These are phyloP conservation scores for Brachionus paranguensis DNA, from an alignment of 1,140 invertebrate species.

Conservation along the genomic window DNA sequence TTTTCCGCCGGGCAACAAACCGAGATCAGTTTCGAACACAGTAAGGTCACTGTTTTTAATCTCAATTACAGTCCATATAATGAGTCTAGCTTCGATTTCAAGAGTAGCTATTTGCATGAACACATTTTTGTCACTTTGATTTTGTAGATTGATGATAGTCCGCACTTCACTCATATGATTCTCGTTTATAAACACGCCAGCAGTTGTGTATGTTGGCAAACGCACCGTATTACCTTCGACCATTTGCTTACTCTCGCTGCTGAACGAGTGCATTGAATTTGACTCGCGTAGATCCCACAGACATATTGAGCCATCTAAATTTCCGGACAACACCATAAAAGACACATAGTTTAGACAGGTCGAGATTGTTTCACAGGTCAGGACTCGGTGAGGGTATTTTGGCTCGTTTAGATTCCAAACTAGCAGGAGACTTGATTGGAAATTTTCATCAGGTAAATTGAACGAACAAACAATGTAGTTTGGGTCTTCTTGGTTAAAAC, in stretches of 20 bases:
- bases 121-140: constrained; percentile 19
- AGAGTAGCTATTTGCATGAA: constrained; percentile 28
- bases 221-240: not conserved
- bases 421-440: not conserved
- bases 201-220: constrained; percentile 20
- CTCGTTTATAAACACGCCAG: constrained; percentile 9
- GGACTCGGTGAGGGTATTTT: not conserved
- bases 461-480: constrained; percentile 14
- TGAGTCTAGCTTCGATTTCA: constrained; percentile 13
- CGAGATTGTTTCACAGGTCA: constrained; percentile 4
- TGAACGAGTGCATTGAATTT: not conserved
- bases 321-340: constrained; percentile 17
- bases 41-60: constrained; percentile 35
- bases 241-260: not conserved
- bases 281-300: constrained; percentile 33
- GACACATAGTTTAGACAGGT: not conserved
- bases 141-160: constrained; percentile 18
- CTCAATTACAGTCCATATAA: constrained; percentile 30
- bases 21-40: constrained; percentile 36
- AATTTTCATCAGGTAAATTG: not conserved
- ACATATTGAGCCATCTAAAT: constrained; percentile 24
- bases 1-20: constrained; percentile 25
- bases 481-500: not conserved
- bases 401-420: constrained; percentile 20
- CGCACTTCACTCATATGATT: constrained; percentile 38